Base-by-base conservation (phyloP, 2,113 vertebrate genomes). In the Platichthys flesus region DNA sequence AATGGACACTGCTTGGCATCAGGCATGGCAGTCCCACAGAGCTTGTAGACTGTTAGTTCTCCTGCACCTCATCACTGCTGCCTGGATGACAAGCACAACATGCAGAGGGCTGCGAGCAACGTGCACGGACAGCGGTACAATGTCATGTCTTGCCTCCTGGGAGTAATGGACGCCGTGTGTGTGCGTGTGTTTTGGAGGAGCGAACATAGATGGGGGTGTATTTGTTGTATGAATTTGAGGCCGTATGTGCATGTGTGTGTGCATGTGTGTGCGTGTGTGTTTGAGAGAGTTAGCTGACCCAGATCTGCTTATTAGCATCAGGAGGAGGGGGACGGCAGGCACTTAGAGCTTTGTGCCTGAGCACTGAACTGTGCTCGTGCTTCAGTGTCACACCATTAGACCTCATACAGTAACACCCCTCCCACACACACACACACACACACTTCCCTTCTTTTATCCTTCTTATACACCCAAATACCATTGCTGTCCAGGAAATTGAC, bases 221-320 rank as follows among this genome's bases (percentile, higher is more conserved):
- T 76, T 55, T 83, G 47, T 49, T 83, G 45, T 60, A 42, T 68
- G 31, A 45, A 63, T 76, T 51, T 51, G 64, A 54, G 51, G 40
- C 47, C 18, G 7, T 85, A 65, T 69, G 59, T 69, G 64, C n/a
- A 16, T 78, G 59, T 59, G 45, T 59, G n/a, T 70, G 20, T 49
- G 45, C 4, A 18, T 49, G 45, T 16, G 63, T 79, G 45, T 37
- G 74, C 47, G 51, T 57, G 23, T 24, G 14, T 51, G 12, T 85
- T 58, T 79, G 56, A 85, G 86, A 78, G 85, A 66, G 68, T 88
- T 81, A 88, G 83, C 73, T 93, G 91, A 93, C 93, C 93, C 90
- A 93, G 88, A 93, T 93, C 89, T 92, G 88, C 86, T 93, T 91
- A 93, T 92, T 92, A 92, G 81, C 88, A 87, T 92, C 85, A 89